These are phyloP conservation scores for Ectobius pallidus DNA, from an alignment of 2,888 invertebrate species.

Conservation along the genomic window DNA sequence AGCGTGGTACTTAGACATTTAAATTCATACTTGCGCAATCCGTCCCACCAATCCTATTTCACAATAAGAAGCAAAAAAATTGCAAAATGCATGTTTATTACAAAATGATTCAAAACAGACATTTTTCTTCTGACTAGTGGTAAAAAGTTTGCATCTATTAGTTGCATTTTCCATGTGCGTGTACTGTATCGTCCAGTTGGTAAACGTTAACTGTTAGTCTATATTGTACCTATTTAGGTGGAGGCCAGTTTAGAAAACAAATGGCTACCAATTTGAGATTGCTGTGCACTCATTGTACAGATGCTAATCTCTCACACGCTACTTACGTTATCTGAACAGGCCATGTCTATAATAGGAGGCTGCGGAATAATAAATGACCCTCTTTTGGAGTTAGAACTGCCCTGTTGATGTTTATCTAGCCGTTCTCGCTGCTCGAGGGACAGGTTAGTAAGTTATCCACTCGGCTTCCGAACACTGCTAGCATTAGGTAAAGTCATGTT, in stretches of 20 bases:
- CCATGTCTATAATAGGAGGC: slow-evolving; percentile 17
- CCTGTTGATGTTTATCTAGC: slow-evolving; percentile 25
- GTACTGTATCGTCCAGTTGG: no score
- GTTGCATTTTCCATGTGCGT: no score
- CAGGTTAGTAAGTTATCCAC: slow-evolving; percentile 28
- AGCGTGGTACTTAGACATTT: no score
- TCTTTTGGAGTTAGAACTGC: slow-evolving; percentile 17
- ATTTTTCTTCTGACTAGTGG: no score
- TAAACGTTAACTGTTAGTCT: not conserved
- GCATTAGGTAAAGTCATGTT: not conserved
- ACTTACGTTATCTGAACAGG: not conserved
- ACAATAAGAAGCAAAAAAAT: no score
- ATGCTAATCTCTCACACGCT: slow-evolving; percentile 31
- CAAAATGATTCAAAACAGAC: no score
- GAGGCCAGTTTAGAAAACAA: slow-evolving; percentile 31
- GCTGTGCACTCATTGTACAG: slow-evolving; percentile 17
- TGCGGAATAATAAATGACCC: slow-evolving; percentile 20
- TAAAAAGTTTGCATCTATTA: no score
- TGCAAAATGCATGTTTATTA: no score
- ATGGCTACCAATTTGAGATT: slow-evolving; percentile 30
- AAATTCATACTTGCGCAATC: no score
- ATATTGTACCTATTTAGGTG: slow-evolving; percentile 19
- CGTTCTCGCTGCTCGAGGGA: slow-evolving; percentile 3
- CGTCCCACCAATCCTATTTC: no score
- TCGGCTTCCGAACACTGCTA: not conserved